A percentile compares a stretch with the other conserved stretches of the same genome.
Conservation (phyloP, 2,888 invertebrate species). For the Scotopteryx bipunctaria region DNA sequence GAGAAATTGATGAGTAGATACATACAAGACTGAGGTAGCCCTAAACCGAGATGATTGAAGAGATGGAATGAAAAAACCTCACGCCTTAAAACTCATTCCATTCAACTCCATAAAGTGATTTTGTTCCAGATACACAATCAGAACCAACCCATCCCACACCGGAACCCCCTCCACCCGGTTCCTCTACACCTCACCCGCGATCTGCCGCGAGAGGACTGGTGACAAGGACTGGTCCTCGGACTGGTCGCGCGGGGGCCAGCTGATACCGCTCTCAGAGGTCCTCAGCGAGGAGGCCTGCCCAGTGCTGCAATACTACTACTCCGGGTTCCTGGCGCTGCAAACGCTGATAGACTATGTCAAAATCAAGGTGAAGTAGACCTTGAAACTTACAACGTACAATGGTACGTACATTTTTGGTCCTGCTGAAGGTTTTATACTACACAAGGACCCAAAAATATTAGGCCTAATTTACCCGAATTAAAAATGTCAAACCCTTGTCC, state of each 20-base stretch:
- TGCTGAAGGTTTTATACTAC: too few species aligned
- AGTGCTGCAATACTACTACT: slow-evolving; percentile 89
- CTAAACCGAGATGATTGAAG: too few species aligned
- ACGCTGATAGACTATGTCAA: slow-evolving; percentile 88
- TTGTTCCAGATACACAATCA: slow-evolving; percentile 86
- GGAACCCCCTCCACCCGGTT: slow-evolving; percentile 86
- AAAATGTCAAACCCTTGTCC: too few species aligned
- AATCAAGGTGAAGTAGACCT: slow-evolving; percentile 87
- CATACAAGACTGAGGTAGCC: too few species aligned
- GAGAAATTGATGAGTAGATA: too few species aligned
- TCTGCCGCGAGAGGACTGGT: slow-evolving; percentile 85
- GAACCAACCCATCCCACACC: slow-evolving; percentile 87
- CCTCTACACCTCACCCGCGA: slow-evolving; percentile 86
- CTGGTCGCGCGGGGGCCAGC: slow-evolving; percentile 78
- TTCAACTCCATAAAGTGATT: too few species aligned
- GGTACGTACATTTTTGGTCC: too few species aligned
- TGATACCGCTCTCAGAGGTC: slow-evolving; percentile 81
- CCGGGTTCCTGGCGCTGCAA: slow-evolving; percentile 89
- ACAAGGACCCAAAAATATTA: too few species aligned
- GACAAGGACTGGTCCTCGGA: slow-evolving; percentile 84
- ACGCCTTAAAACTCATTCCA: too few species aligned
- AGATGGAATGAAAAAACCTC: too few species aligned
- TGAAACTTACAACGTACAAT: too few species aligned
- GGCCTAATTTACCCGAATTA: too few species aligned
- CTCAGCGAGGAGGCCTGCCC: slow-evolving; percentile 89